Evolutionary conservation across 2,113 vertebrate species (phyloP).

Genomic region (Hypanus sabinus): DNA sequence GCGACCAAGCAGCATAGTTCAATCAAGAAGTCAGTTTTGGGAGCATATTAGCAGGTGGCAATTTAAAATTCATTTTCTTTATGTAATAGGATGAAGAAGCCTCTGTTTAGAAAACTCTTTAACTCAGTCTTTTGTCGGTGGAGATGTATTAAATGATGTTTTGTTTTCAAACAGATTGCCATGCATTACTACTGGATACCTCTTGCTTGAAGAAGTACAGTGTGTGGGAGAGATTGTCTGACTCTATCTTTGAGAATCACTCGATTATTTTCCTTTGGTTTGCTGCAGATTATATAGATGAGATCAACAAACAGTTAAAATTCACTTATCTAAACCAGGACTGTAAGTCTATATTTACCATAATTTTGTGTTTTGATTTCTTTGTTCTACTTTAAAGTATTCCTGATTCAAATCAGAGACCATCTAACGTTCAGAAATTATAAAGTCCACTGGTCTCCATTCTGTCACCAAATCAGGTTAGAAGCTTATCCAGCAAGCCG

Average conservation of each 20-base stretch:
- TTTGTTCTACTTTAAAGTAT: background rate
- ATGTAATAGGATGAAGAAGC: background rate
- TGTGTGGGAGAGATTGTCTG: slow-evolving; percentile 48
- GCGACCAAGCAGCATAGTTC: too few relatives aligned
- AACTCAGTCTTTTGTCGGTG: background rate
- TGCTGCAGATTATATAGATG: slow-evolving; percentile 57
- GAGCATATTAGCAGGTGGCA: background rate
- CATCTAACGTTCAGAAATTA: background rate
- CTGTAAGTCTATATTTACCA: slow-evolving; percentile 52
- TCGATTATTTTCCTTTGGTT: slow-evolving; percentile 67
- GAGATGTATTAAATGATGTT: slow-evolving; percentile 18
- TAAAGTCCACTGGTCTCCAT: background rate
- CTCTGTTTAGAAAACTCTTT: background rate
- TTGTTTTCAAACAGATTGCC: slow-evolving; percentile 50
- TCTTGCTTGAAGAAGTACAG: slow-evolving; percentile 59
- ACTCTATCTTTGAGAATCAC: slow-evolving; percentile 2
- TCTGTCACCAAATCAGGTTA: background rate
- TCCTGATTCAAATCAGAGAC: background rate
- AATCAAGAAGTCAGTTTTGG: background rate
- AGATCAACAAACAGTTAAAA: slow-evolving; percentile 50
- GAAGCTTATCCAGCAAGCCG: background rate
- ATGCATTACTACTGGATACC: slow-evolving; percentile 56
- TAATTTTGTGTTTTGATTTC: background rate
- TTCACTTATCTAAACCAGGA: slow-evolving; percentile 47
- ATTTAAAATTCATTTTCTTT: background rate